A percentile compares a stretch with the other conserved stretches of the same genome.
phyloP scores from a whole-genome alignment of 2,888 invertebrate genomes.

The Rhimphoctona megacephalus region DNA sequence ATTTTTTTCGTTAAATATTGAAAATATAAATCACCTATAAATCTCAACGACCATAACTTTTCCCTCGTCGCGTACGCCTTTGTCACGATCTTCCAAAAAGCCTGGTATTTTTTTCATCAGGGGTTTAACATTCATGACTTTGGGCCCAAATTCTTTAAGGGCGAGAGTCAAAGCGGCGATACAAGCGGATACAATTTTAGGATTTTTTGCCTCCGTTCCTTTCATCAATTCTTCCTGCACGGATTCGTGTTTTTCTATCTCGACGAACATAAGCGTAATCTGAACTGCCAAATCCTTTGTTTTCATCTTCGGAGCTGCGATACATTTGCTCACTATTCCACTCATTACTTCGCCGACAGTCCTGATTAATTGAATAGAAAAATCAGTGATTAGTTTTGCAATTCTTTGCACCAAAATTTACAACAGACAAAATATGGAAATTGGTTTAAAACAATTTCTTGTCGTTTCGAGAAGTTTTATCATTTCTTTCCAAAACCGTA shows the following conservation, averaged over 20 bases:
- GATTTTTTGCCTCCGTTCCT: constrained; percentile 98
- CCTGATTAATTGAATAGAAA: constrained; percentile 79
- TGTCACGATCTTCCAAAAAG: constrained; percentile 96
- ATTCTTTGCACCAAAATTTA: neutral
- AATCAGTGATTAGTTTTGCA: neutral
- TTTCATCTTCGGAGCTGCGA: constrained; percentile 95
- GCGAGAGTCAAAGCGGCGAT: constrained; percentile 91
- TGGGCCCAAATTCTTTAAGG: constrained; percentile 95
- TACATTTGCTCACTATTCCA: constrained; percentile 95
- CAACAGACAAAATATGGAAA: neutral
- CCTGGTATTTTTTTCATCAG: constrained; percentile 94
- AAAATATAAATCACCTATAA: constrained; percentile 87
- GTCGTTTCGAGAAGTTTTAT: neutral
- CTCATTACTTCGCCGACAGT: constrained; percentile 95
- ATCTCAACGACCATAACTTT: constrained; percentile 96
- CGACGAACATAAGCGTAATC: constrained; percentile 96
- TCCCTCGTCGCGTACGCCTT: constrained; percentile 95
- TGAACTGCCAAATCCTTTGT: constrained; percentile 96
- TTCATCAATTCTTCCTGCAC: constrained; percentile 96
- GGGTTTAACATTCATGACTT: constrained; percentile 95
- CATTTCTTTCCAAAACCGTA: no score
- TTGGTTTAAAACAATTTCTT: neutral
- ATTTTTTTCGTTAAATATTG: constrained; percentile 43
- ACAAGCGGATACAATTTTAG: constrained; percentile 96
- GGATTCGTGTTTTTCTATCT: constrained; percentile 97